phyloP scores from a whole-genome alignment of 2,113 vertebrate genomes.

The Nibea albiflora region DNA sequence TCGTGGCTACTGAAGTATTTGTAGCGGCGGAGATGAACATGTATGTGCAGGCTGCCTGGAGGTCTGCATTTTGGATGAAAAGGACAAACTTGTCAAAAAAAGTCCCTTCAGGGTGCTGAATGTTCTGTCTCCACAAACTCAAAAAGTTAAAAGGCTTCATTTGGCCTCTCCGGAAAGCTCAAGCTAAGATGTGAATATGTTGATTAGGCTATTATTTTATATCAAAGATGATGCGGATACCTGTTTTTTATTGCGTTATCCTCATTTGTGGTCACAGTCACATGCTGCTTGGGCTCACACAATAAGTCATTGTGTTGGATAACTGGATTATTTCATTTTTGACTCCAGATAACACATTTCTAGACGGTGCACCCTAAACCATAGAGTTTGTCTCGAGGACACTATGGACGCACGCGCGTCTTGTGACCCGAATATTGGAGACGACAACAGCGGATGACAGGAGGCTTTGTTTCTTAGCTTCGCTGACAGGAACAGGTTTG shows the following conservation, averaged over 20 bases:
- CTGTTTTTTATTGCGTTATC: neutral
- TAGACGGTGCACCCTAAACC: neutral
- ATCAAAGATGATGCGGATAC: neutral
- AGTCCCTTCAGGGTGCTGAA: slow-evolving; percentile 1
- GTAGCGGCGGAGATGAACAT: neutral
- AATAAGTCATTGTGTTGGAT: slow-evolving; percentile 1
- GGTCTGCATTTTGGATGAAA: slow-evolving; percentile 2
- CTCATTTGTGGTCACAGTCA: neutral
- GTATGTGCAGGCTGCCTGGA: neutral
- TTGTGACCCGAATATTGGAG: slow-evolving; percentile 9
- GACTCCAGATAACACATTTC: neutral
- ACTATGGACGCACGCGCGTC: neutral
- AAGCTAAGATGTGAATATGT: neutral
- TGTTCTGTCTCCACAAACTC: neutral
- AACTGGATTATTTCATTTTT: neutral
- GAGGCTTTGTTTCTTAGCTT: neutral
- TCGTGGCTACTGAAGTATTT: neutral
- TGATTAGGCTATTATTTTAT: neutral
- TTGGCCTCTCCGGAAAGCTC: neutral
- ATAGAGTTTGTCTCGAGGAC: neutral
- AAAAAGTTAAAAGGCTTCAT: neutral
- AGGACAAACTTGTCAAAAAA: neutral
- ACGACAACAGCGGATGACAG: neutral
- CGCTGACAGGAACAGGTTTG: slow-evolving; percentile 41
- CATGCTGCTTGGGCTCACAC: neutral